These are phyloP conservation scores for Nesidiocoris tenuis DNA, from an alignment of 2,888 invertebrate species.

Conservation along the genomic window DNA sequence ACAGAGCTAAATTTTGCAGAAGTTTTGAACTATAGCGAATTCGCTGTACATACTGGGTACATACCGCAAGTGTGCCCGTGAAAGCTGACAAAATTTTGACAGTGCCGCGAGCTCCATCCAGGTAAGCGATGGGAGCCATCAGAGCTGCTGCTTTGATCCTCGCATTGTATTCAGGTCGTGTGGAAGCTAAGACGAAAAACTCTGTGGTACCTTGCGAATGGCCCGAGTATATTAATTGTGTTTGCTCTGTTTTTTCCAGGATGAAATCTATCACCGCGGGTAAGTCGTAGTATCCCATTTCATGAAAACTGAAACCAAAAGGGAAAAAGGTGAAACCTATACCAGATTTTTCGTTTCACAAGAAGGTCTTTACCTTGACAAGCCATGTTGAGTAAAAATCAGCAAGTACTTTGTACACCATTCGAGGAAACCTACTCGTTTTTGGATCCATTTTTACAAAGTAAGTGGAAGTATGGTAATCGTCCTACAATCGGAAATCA, in stretches of 20 bases:
- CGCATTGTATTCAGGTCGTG: slow-evolving; percentile 66
- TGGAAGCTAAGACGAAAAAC: slow-evolving; percentile 69
- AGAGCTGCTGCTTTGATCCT: slow-evolving; percentile 59
- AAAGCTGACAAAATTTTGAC: slow-evolving; percentile 53
- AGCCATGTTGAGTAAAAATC: too few species aligned
- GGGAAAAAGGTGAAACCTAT: too few species aligned
- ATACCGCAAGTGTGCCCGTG: slow-evolving; percentile 1
- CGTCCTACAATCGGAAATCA: too few species aligned
- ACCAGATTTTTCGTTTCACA: too few species aligned
- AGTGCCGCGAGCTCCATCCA: slow-evolving; percentile 66
- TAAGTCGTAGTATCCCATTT: slow-evolving; percentile 82
- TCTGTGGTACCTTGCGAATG: slow-evolving; percentile 89
- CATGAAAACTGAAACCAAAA: slow-evolving; percentile 69
- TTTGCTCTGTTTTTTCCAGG: slow-evolving; percentile 58
- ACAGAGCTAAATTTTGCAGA: too few species aligned
- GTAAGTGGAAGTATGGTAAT: too few species aligned
- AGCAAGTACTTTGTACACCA: too few species aligned
- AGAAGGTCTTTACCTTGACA: too few species aligned
- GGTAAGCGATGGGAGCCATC: slow-evolving; percentile 69
- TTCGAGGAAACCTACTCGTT: too few species aligned
- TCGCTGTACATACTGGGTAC: too few species aligned
- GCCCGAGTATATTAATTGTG: slow-evolving; percentile 72
- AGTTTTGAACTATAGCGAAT: too few species aligned
- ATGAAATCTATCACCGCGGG: slow-evolving; percentile 79
- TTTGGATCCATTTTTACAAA: too few species aligned